Evolutionary conservation across 2,113 vertebrate genomes (phyloP).

Genomic region (Chrysochloris asiatica): DNA sequence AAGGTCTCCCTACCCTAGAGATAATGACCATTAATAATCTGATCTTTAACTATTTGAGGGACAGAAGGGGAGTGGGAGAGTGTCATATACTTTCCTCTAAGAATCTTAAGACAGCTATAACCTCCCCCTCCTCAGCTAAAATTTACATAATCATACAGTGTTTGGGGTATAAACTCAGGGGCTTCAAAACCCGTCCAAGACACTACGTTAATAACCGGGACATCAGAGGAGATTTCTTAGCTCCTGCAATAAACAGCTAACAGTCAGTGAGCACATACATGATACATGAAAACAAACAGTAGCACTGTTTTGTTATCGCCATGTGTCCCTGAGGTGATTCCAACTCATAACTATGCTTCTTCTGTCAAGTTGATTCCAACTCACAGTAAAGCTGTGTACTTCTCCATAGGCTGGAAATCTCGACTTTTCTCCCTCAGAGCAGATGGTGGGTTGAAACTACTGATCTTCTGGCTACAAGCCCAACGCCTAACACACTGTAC

Average conservation of each 20-base stretch:
- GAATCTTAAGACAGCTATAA: too few relatives aligned
- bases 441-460: too few relatives aligned
- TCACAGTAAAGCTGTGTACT: too few relatives aligned
- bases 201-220: neutral
- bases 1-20: neutral
- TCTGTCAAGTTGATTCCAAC: too few relatives aligned
- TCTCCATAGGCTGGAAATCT: too few relatives aligned
- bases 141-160: neutral
- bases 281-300: neutral
- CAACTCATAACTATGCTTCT: too few relatives aligned
- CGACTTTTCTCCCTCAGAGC: too few relatives aligned
- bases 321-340: neutral
- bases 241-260: neutral
- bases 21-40: neutral
- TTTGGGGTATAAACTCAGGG: neutral
- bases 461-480: too few relatives aligned
- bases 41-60: neutral
- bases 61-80: too few relatives aligned
- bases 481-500: too few relatives aligned
- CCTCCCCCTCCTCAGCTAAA: constrained; percentile 10
- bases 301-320: neutral
- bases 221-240: neutral
- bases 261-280: neutral
- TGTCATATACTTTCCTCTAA: too few relatives aligned
- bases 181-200: too few relatives aligned